Evolutionary conservation across 1,140 invertebrate genomes (phyloP), one percentile per base, ranked within the genome.

Genomic region (Colletes gigas): DNA sequence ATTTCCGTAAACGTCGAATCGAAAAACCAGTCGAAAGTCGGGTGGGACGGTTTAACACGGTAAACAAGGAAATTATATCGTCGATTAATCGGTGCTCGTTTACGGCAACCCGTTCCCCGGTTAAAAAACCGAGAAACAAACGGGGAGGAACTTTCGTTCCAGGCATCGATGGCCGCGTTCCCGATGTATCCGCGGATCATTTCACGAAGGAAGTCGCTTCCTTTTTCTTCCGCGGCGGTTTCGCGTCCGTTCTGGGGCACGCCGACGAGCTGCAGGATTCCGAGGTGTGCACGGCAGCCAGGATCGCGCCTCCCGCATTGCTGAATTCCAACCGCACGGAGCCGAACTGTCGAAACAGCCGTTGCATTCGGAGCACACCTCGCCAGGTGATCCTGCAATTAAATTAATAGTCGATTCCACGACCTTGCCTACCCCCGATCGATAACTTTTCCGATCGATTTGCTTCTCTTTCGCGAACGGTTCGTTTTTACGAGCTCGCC

Each of bases 281-380:
- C 83, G 54, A 81, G 52, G 82, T 72, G 82, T 85, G 77, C 82
- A 57, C 39, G 55, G 19, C n/a, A 47, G 73, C 4, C 69, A 73
- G 17, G 59, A 78, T 78, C 44, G 80, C 57, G 47, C 81, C 83
- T 79, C 62, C 63, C 77, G 82, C 83, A 54, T 81, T 78, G 78
- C 57, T 70, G 78, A 74, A 84, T 85, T 81, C 77, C 78, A 60
- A 59, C 14, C 75, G 70, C 54, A 44, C 70, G 62, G 60, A 19
- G 62, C 39, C 39, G 41, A 59, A 72, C 75, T 55, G 39, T 63
- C 81, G 75, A 78, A 84, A 83, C 81, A 63, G 71, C 41, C 74
- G 19, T 68, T 54, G 81, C 83, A 74, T 84, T 82, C 81, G 68
- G 81, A 62, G 70, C 83, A 70, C 75, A 62, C 63, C 59, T 63